These are phyloP conservation scores for Rhagophthalmus giganteus DNA, from an alignment of 2,888 invertebrate genomes.

Conservation along the genomic window DNA sequence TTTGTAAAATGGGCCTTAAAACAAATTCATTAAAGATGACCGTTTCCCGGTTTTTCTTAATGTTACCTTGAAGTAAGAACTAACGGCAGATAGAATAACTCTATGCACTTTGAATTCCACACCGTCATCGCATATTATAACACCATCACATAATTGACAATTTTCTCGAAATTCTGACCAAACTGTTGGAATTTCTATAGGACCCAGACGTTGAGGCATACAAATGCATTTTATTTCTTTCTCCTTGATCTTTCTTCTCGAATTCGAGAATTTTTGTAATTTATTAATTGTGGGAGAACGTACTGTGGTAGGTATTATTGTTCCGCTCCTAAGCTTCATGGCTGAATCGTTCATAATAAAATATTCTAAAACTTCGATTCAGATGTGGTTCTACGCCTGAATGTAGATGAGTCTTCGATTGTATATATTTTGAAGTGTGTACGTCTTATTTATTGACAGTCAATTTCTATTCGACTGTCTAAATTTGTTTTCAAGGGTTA, in stretches of 20 bases:
- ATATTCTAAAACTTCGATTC: conserved; percentile 18
- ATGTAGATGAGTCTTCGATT: conserved; percentile 19
- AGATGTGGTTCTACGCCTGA: conserved; percentile 35
- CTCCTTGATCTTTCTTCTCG: conserved; percentile 43
- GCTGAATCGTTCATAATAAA: conserved; percentile 32
- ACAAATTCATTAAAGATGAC: neutral
- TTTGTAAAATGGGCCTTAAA: conserved; percentile 67
- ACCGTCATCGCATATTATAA: conserved; percentile 65
- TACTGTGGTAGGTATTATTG: conserved; percentile 33
- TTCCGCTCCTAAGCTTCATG: conserved; percentile 36
- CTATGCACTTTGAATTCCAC: conserved; percentile 68
- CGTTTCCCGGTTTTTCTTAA: neutral
- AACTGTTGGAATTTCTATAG: conserved; percentile 66
- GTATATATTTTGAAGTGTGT: conserved; percentile 30
- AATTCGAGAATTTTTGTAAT: conserved; percentile 13
- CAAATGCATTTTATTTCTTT: conserved; percentile 61
- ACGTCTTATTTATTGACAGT: conserved; percentile 23
- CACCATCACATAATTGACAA: conserved; percentile 72
- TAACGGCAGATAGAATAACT: conserved; percentile 70
- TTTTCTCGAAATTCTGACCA: conserved; percentile 70
- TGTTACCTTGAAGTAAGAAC: conserved; percentile 66
- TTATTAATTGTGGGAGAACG: conserved; percentile 19
- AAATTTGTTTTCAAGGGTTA: neutral
- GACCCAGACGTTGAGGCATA: conserved; percentile 62
- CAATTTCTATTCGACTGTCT: conserved; percentile 15